phyloP scores from a whole-genome alignment of 2,797 vertebrate species.

The Echeneis naucrates region DNA sequence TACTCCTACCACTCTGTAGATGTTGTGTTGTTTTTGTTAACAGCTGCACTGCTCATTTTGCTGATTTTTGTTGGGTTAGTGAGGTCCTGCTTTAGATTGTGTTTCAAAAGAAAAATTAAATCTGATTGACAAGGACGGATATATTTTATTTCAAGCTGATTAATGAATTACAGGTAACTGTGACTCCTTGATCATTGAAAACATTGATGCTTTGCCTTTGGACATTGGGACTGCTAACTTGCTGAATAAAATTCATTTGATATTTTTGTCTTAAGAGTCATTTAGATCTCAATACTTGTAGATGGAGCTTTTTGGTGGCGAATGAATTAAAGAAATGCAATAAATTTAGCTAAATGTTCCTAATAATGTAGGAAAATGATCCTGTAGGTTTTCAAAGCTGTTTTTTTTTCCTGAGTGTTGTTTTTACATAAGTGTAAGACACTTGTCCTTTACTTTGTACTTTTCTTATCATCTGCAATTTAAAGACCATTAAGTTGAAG shows the following conservation, averaged over 20 bases:
- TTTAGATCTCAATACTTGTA: background rate
- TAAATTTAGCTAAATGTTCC: background rate
- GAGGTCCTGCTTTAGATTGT: slow-evolving; percentile 44
- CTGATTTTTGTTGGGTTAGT: background rate
- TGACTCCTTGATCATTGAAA: background rate
- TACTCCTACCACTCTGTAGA: slow-evolving; percentile 79
- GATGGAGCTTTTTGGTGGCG: background rate
- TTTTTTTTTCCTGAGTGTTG: background rate
- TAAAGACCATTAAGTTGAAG: background rate
- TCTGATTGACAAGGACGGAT: slow-evolving; percentile 20
- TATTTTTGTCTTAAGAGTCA: background rate
- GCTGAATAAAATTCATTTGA: background rate
- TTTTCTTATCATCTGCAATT: slow-evolving; percentile 20
- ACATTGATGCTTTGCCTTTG: background rate
- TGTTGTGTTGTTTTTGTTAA: slow-evolving; percentile 35
- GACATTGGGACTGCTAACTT: background rate
- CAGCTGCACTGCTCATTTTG: background rate
- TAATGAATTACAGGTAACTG: background rate
- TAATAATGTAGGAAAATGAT: background rate
- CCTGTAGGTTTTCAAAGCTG: background rate
- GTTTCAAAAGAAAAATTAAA: slow-evolving; percentile 60
- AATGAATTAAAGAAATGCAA: background rate
- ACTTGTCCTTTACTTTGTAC: slow-evolving; percentile 23
- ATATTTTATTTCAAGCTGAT: background rate
- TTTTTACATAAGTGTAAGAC: background rate